A percentile compares a stretch with the other conserved stretches of the same genome.
Evolutionary conservation across 2,888 invertebrate species (phyloP).

Genomic region (Nomada flava): DNA sequence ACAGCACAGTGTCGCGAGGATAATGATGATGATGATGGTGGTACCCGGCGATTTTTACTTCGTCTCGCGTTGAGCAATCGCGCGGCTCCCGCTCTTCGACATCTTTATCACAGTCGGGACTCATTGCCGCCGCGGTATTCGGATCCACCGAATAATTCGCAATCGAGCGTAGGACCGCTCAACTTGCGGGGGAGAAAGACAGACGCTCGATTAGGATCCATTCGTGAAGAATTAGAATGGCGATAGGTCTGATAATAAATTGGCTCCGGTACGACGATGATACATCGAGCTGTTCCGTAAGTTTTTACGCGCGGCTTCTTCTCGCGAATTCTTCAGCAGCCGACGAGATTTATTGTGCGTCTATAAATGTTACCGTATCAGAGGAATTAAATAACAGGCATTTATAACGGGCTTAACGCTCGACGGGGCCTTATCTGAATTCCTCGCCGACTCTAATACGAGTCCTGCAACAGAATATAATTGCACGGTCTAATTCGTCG

Average conservation of each 20-base stretch:
- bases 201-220: too few relatives aligned
- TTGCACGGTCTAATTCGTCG: conserved; percentile 30
- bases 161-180: too few relatives aligned
- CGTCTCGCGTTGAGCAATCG: background rate
- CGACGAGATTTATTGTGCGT: background rate
- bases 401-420: conserved; percentile 9
- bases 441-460: conserved; percentile 5
- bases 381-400: conserved; percentile 14
- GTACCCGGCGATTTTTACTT: conserved; percentile 9
- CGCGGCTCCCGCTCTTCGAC: background rate
- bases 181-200: too few relatives aligned
- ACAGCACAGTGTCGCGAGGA: background rate
- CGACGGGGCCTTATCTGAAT: conserved; percentile 18
- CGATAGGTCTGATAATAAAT: too few relatives aligned
- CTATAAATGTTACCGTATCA: conserved; percentile 10
- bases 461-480: conserved; percentile 13
- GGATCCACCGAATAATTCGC: too few relatives aligned
- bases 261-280: too few relatives aligned
- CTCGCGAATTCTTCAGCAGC: background rate
- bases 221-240: too few relatives aligned
- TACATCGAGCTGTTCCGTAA: too few relatives aligned
- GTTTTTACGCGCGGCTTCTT: background rate
- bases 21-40: background rate
- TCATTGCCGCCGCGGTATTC: too few relatives aligned
- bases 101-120: too few relatives aligned